Evolutionary conservation across 2,113 vertebrate genomes (phyloP).

Genomic region (Ctenomys sociabilis): DNA sequence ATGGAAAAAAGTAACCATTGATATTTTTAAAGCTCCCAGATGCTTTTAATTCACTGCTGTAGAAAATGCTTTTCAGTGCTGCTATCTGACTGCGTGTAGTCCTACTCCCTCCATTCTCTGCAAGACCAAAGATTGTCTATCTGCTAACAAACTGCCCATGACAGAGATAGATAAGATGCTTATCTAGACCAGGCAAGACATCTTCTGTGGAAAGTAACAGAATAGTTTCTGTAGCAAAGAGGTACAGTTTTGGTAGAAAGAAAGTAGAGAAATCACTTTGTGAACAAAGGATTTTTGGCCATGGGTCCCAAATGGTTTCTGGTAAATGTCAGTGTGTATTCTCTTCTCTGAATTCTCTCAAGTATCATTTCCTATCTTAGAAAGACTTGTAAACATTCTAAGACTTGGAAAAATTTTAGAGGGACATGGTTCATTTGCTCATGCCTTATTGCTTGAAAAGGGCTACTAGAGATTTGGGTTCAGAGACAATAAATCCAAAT

Average conservation of each 20-base stretch:
- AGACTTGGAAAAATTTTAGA: background rate
- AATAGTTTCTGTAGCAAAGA: background rate
- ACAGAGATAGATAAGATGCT: background rate
- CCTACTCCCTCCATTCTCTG: background rate
- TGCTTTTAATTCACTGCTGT: background rate
- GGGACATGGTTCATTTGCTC: slow-evolving; percentile 23
- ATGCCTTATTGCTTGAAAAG: slow-evolving; percentile 20
- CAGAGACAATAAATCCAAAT: slow-evolving; percentile 57
- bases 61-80: background rate
- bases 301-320: background rate
- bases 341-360: background rate
- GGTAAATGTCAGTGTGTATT: background rate
- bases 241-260: background rate
- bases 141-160: background rate
- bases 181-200: background rate
- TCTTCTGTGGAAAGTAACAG: background rate
- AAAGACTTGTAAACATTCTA: background rate
- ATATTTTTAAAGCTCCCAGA: background rate
- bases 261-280: background rate
- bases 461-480: background rate
- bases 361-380: background rate
- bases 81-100: background rate
- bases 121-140: background rate
- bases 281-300: background rate
- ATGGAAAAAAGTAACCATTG: background rate